These are phyloP conservation scores for Eumacrocentrus americanus DNA, from an alignment of 2,888 invertebrate genomes.

Conservation along the genomic window DNA sequence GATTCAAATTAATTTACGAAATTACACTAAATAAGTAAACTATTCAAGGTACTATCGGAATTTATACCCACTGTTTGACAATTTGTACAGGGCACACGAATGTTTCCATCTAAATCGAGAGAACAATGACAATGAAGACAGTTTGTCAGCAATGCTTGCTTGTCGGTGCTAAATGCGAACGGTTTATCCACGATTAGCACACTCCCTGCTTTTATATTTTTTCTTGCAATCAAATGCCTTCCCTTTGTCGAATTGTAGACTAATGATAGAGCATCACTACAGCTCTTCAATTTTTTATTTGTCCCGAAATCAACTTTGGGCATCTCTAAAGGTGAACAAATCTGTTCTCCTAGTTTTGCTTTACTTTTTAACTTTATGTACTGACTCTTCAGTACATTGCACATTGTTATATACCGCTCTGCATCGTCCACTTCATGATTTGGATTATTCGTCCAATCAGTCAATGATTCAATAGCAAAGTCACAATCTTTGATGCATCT, in stretches of 20 bases:
- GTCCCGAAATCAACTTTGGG: slow-evolving; percentile 43
- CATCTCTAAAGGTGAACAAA: background rate
- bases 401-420: slow-evolving; percentile 39
- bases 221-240: slow-evolving; percentile 59
- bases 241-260: slow-evolving; percentile 49
- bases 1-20: too few species aligned
- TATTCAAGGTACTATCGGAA: too few species aligned
- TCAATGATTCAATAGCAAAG: slow-evolving; percentile 41
- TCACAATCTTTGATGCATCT: slow-evolving; percentile 48
- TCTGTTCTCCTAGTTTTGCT: slow-evolving; percentile 10
- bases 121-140: slow-evolving; percentile 54
- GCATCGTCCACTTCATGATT: slow-evolving; percentile 20
- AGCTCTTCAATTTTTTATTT: slow-evolving; percentile 43
- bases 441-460: background rate
- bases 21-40: too few species aligned
- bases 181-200: slow-evolving; percentile 54
- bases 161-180: slow-evolving; percentile 52
- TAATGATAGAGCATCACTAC: slow-evolving; percentile 50
- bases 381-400: slow-evolving; percentile 41
- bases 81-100: slow-evolving; percentile 49
- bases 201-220: slow-evolving; percentile 58
- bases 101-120: slow-evolving; percentile 38
- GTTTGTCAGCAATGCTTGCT: slow-evolving; percentile 46
- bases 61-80: slow-evolving; percentile 51
- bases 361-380: slow-evolving; percentile 39